Evolutionary conservation across 2,113 vertebrate species (phyloP).

Genomic region (Strix uralensis): DNA sequence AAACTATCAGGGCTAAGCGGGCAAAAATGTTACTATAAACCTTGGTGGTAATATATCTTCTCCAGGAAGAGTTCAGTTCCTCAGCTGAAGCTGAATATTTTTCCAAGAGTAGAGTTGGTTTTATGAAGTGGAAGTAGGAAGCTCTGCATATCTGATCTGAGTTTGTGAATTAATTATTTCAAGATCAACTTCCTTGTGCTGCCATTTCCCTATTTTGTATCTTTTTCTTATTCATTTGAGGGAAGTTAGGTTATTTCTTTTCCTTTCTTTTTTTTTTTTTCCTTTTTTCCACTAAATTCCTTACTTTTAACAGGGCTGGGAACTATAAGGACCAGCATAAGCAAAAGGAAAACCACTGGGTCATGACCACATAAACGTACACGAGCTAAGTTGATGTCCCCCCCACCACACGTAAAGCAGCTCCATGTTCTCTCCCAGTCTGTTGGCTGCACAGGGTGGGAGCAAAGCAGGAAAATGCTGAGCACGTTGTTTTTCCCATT

Average conservation of each 20-base stretch:
- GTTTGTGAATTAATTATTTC: slow-evolving; percentile 34
- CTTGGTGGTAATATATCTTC: slow-evolving; percentile 40
- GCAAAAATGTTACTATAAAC: slow-evolving; percentile 24
- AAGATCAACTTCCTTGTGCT: not conserved
- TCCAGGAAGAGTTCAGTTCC: not conserved
- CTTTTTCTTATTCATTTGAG: not conserved
- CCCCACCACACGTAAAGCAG: not conserved
- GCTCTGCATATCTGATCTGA: not conserved
- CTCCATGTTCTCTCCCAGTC: not conserved
- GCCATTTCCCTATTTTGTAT: not conserved
- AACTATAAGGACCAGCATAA: slow-evolving; percentile 4
- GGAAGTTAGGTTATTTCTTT: not conserved
- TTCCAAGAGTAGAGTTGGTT: not conserved
- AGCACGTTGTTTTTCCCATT: not conserved
- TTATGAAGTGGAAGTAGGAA: slow-evolving; percentile 23
- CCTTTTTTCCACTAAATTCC: not conserved
- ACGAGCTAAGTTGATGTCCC: not conserved
- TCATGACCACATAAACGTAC: not conserved
- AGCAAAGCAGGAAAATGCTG: not conserved
- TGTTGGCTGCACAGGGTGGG: not conserved
- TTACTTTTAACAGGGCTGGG: not conserved
- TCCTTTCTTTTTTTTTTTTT: rapidly evolving
- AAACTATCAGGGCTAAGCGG: slow-evolving; percentile 41
- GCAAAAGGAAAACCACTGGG: not conserved
- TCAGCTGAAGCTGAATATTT: not conserved